Conservation (phyloP, 2,888 invertebrate genomes). For the Baronia brevicornis region DNA sequence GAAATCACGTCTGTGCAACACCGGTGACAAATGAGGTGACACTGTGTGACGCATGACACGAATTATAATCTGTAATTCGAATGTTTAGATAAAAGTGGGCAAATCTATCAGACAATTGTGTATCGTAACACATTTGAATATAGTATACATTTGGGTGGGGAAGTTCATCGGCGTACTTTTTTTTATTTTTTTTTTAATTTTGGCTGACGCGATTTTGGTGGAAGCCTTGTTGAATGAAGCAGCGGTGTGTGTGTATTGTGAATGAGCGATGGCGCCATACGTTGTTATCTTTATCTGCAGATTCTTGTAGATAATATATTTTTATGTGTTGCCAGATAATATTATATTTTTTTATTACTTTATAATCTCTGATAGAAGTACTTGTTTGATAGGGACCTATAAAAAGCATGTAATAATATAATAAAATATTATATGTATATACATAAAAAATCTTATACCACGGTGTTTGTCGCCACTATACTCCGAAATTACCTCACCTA, state of each 20-base stretch:
- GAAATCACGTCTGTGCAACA: conserved; percentile 38
- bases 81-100: too few relatives aligned
- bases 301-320: conserved; percentile 4
- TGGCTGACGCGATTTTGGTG: conserved; percentile 1
- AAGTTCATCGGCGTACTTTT: neutral
- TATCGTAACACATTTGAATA: too few relatives aligned
- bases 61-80: conserved; percentile 11
- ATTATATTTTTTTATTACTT: conserved; percentile 8
- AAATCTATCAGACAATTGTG: too few relatives aligned
- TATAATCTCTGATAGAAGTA: too few relatives aligned
- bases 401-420: too few relatives aligned
- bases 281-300: conserved; percentile 4
- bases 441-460: too few relatives aligned
- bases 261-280: conserved; percentile 8
- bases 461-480: too few relatives aligned
- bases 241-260: conserved; percentile 4
- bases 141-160: conserved; percentile 1
- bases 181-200: conserved; percentile 3
- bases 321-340: conserved; percentile 5
- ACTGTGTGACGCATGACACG: conserved; percentile 15
- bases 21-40: conserved; percentile 56
- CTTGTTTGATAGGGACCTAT: too few relatives aligned
- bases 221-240: conserved; percentile 13
- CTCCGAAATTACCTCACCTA: too few relatives aligned
- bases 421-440: too few relatives aligned